Evolutionary conservation across 2,797 vertebrate genomes (phyloP), one percentile per base, ranked within the genome.

Genomic region (Erpetoichthys calabaricus): DNA sequence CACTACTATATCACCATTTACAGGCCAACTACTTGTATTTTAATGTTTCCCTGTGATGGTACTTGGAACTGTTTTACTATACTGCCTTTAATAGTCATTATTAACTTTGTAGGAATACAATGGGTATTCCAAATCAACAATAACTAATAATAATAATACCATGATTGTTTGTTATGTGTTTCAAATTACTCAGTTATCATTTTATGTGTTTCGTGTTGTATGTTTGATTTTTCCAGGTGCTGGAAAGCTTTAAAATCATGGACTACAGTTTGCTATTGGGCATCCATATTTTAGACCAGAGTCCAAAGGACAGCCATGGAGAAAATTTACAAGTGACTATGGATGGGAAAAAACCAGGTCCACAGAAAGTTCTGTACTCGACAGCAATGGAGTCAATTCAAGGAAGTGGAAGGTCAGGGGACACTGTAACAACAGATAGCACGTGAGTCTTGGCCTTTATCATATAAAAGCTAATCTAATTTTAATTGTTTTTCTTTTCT

Each of bases 201-300:
- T 25, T 45, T 25, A 50, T 7, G n/a, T 51, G 25, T 42, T 7
- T 42, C 44, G 42, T 9, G 7, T n/a, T 3, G 4, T 6, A 9
- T 47, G 2, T n/a, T 1, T 63, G 44, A 58, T 4, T 10, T 25
- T 47, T 5, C 2, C 61, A 98, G 95, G 95, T 98, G 47, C 76
- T 98, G 64, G 94, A 98, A 81, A 98, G 95, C 68, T 98, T 98
- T 76, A 98, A 97, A 76, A 98, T 98, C 71, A 98, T 98, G 94
- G 94, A 98, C 78, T 99, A 99, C 75, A 98, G 94, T 70, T 78
- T 99, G 63, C 79, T 99, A 64, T 79, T 98, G 63, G 95, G 94
- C 42, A 90, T 99, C 57, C 94, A 99, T 4, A 71, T 94, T 56
- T 69, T 96, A 73, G 91, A 90, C 70, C 86, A 84, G 51, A 81